Conservation (phyloP, 1,140 invertebrate genomes). For the Lordiphosa stackelbergi region DNA sequence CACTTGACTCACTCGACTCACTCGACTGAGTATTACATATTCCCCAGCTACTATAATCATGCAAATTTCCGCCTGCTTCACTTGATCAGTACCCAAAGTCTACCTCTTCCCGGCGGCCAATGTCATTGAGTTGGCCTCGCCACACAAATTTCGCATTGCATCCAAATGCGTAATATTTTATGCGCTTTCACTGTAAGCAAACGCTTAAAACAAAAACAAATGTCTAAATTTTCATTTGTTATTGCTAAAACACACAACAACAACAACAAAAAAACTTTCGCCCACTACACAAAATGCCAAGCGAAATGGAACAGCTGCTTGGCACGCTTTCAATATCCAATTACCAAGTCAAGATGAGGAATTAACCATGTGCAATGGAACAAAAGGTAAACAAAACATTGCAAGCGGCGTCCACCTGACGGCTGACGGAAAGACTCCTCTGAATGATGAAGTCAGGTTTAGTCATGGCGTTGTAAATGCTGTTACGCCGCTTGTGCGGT, state of each 20-base stretch:
- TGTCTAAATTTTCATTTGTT: constrained; percentile 29
- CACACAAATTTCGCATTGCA: constrained; percentile 1
- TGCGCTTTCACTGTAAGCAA: constrained; percentile 44
- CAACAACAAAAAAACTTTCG: constrained; percentile 50
- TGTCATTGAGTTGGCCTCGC: constrained; percentile 11
- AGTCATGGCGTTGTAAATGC: constrained; percentile 9
- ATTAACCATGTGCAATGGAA: constrained; percentile 40
- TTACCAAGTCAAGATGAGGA: constrained; percentile 41
- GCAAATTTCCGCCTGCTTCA: constrained; percentile 51
- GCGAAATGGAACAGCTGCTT: constrained; percentile 70
- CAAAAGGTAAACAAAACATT: constrained; percentile 20
- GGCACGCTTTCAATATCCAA: constrained; percentile 72
- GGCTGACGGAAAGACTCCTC: constrained; percentile 8
- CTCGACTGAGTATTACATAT: constrained; percentile 19
- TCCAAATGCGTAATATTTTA: constrained; percentile 45
- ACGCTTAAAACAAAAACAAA: constrained; percentile 23
- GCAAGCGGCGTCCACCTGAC: constrained; percentile 36
- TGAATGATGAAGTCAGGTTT: constrained; percentile 1
- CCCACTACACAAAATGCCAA: constrained; percentile 61
- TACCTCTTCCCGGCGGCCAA: background rate
- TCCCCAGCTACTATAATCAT: constrained; percentile 21
- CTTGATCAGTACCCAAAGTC: background rate
- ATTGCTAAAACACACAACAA: constrained; percentile 32
- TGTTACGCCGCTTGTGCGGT: constrained; percentile 54
- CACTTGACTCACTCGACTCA: constrained; percentile 23